A percentile compares a stretch with the other conserved stretches of the same genome.
Conservation (phyloP, 2,113 vertebrate genomes). For the Hydrochoerus hydrochaeris region DNA sequence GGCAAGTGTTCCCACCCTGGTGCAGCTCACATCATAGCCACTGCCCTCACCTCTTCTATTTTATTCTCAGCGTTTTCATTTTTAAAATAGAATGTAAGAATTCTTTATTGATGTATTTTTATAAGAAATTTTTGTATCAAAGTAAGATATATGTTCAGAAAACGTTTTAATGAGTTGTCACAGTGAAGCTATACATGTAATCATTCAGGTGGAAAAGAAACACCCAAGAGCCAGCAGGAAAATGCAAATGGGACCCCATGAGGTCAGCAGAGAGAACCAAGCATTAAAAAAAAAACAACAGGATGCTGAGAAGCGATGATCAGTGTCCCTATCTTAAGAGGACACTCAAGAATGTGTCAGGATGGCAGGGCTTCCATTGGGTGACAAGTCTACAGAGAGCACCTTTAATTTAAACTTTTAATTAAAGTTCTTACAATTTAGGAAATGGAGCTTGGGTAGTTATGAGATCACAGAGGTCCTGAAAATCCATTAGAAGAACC, state of each 20-base stretch:
- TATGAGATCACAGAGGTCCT: constrained; percentile 74
- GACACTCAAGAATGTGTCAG: constrained; percentile 66
- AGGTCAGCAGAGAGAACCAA: constrained; percentile 56
- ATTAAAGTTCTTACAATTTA: constrained; percentile 68
- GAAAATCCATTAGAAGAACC: constrained; percentile 75
- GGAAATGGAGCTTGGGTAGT: constrained; percentile 68
- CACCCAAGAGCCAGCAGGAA: background rate
- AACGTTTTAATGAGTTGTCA: background rate
- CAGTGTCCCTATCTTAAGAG: constrained; percentile 84
- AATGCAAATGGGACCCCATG: background rate
- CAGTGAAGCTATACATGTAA: background rate
- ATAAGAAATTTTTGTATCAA: background rate
- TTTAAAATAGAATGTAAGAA: background rate
- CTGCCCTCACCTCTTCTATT: background rate
- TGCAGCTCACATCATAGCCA: background rate
- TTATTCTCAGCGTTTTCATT: background rate
- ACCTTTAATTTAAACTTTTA: constrained; percentile 80
- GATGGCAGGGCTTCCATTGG: background rate
- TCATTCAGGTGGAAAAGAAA: background rate
- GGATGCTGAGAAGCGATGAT: constrained; percentile 83
- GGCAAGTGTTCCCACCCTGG: background rate
- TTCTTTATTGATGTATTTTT: background rate
- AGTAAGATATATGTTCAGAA: background rate
- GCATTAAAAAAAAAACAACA: constrained; percentile 33
- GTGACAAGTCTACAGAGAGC: constrained; percentile 79